phyloP scores from a whole-genome alignment of 2,888 invertebrate species.

The Catonia carolina region DNA sequence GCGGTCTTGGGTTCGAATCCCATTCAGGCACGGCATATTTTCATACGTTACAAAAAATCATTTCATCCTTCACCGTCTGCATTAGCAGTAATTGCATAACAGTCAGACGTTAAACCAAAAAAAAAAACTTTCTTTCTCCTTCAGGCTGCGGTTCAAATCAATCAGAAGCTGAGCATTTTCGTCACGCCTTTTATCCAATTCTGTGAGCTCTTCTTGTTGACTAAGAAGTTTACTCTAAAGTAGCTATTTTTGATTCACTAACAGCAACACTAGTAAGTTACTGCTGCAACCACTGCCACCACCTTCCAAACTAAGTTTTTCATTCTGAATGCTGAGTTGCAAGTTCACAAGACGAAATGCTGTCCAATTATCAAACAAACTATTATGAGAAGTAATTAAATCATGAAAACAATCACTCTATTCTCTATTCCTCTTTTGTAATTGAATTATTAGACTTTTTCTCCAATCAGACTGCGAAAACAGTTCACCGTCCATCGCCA shows the following conservation, averaged over 20 bases:
- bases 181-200: constrained; percentile 78
- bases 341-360: constrained; percentile 75
- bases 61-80: too few relatives aligned
- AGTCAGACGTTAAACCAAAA: too few relatives aligned
- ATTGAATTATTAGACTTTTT: constrained; percentile 58
- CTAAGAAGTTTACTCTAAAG: constrained; percentile 76
- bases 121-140: too few relatives aligned
- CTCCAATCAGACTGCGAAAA: constrained; percentile 52
- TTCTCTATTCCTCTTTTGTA: constrained; percentile 66
- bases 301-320: constrained; percentile 62
- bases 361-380: constrained; percentile 76
- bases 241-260: constrained; percentile 56
- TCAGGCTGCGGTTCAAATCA: constrained; percentile 75
- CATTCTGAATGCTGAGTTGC: constrained; percentile 77
- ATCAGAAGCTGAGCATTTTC: constrained; percentile 93
- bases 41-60: constrained; percentile 74
- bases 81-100: too few relatives aligned
- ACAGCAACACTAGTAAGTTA: too few relatives aligned
- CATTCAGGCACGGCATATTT: too few relatives aligned
- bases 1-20: too few relatives aligned
- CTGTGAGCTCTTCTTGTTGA: constrained; percentile 90
- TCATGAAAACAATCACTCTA: constrained; percentile 72
- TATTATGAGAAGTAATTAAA: constrained; percentile 74
- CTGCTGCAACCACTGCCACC: constrained; percentile 39
- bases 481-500: constrained; percentile 17